These are phyloP conservation scores for Dysmachus trigonus DNA, from an alignment of 2,888 invertebrate genomes.

Conservation along the genomic window DNA sequence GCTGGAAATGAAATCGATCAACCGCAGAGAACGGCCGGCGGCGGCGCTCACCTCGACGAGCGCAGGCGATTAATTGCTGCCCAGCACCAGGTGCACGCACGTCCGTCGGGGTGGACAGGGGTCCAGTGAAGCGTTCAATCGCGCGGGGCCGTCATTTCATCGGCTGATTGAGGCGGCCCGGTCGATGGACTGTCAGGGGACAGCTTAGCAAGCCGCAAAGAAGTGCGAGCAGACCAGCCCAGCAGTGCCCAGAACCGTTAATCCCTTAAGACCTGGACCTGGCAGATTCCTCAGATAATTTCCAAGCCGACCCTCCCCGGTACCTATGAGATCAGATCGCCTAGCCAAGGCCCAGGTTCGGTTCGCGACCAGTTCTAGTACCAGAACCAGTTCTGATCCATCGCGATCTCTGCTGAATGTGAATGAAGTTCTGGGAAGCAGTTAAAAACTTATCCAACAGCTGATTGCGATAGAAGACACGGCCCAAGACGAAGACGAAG, in stretches of 20 bases:
- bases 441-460: slow-evolving; percentile 47
- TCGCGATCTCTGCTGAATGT: slow-evolving; percentile 38
- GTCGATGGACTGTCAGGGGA: slow-evolving; percentile 11
- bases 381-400: slow-evolving; percentile 33
- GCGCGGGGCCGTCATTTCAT: background rate
- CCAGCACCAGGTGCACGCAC: slow-evolving; percentile 30
- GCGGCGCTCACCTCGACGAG: no score
- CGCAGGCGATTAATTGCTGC: slow-evolving; percentile 19
- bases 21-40: slow-evolving; percentile 24
- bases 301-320: slow-evolving; percentile 2
- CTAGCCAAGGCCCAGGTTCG: background rate
- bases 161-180: background rate
- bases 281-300: slow-evolving; percentile 36
- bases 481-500: background rate
- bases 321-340: background rate
- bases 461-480: slow-evolving; percentile 41
- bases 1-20: slow-evolving; percentile 38
- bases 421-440: slow-evolving; percentile 49
- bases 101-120: background rate
- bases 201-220: background rate
- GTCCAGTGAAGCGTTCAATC: background rate
- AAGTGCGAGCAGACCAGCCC: slow-evolving; percentile 14
- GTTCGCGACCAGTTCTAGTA: slow-evolving; percentile 4
- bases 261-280: slow-evolving; percentile 26
- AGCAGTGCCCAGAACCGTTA: slow-evolving; percentile 32